These are phyloP conservation scores for Loxodonta africana DNA, from an alignment of 2,113 vertebrate species.

Conservation along the genomic window DNA sequence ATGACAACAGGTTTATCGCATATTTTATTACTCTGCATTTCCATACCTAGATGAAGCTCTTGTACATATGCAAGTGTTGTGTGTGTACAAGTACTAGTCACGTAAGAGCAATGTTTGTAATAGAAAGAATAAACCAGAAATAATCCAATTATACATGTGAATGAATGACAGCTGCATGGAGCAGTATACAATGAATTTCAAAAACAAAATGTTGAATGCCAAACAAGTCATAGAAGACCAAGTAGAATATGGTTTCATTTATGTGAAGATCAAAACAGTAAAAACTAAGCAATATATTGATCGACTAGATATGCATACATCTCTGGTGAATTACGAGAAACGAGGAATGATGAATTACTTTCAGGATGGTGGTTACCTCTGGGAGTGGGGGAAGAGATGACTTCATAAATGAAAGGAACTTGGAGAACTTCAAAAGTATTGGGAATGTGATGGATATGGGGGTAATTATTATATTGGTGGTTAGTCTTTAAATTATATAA, in stretches of 20 bases:
- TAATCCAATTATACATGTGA: background rate
- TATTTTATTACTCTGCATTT: background rate
- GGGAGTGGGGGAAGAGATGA: background rate
- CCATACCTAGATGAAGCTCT: background rate
- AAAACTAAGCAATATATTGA: background rate
- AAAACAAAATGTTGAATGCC: background rate
- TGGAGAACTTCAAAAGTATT: background rate
- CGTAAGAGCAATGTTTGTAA: background rate
- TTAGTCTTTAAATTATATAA: background rate
- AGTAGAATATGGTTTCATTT: background rate
- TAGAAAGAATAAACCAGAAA: background rate
- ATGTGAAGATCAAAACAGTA: background rate
- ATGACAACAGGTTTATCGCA: no score
- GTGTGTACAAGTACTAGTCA: background rate
- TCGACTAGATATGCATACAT: background rate
- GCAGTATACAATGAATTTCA: background rate
- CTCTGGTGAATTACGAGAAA: background rate
- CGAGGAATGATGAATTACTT: background rate
- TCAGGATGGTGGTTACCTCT: background rate
- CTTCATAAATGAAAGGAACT: background rate
- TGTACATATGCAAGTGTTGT: background rate
- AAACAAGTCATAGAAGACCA: background rate
- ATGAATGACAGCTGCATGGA: background rate
- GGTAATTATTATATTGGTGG: background rate
- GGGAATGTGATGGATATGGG: background rate